Base-by-base conservation (phyloP, 2,888 invertebrate species). In the Helicoverpa assulta region DNA sequence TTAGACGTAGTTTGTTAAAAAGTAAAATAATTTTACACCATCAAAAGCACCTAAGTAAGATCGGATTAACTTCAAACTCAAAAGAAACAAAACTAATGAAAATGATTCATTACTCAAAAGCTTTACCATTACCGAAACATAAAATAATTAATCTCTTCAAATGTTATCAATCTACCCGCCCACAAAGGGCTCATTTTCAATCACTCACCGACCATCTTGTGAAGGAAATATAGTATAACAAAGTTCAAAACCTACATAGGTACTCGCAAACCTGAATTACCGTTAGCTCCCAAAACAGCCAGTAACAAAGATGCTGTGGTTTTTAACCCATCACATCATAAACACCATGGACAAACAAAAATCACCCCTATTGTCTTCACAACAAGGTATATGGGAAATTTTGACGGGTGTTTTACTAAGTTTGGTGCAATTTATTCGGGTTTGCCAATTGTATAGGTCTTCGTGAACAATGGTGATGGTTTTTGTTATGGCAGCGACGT, bases 261-360 rank as follows among this genome's bases (percentile, higher is more conserved):
- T 84, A 86, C 75, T 59, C 67, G 85, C 43, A 89, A 92, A 92
- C 93, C 92, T 83, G 91, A 91, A 85, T 79, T 90, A 93, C 94
- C 93, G 94, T 93, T 94, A 94, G 86, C 85, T 78, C 87, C 89
- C 85, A 88, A 90, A 88, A 86, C 78, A 83, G 63, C 57, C 52
- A 59, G 84, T 85, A 85, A 90, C 91, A 92, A 92, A 91, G 92
- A 93, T 90, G 90, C 92, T 91, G 91, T 64, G 88, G 87, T 83
- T 86, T 26, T 69, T 12, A 43, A 26, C 56, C 80, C 59, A 81
- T 69, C 60, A 50, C 55, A 50, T 33, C 1, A 5, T 0, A 47
- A 70, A 67, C 56, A 10, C 29, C 47, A 65, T 19, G n/a, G 7
- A 0, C 37, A 60, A 47, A 19, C 10, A 16, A 58, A 19, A 60